A percentile compares a stretch with the other conserved stretches of the same genome.
Evolutionary conservation across 2,888 invertebrate species (phyloP).

Genomic region (Bruchidius siliquastri): DNA sequence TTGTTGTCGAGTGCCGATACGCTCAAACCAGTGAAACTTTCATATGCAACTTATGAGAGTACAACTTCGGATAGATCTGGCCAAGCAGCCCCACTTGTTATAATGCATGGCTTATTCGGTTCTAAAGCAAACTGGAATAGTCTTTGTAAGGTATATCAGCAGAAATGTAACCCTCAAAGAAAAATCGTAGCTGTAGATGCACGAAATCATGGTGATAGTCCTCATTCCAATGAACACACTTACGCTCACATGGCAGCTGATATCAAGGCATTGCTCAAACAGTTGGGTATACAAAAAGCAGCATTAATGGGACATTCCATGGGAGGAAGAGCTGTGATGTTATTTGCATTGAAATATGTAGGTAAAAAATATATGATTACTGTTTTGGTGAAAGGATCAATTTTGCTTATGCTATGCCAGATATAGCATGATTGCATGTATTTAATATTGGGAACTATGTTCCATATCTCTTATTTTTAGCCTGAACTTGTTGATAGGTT

Average conservation of each 20-base stretch:
- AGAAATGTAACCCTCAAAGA: conserved; percentile 62
- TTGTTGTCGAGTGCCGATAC: conserved; percentile 15
- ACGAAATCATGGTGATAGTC: conserved; percentile 93
- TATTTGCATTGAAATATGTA: conserved; percentile 69
- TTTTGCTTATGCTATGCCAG: too few species aligned
- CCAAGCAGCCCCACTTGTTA: conserved; percentile 59
- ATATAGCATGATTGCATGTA: neutral
- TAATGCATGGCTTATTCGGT: conserved; percentile 85
- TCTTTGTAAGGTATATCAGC: conserved; percentile 58
- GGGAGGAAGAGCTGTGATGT: conserved; percentile 92
- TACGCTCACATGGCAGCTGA: conserved; percentile 75
- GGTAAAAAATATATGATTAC: conserved; percentile 22
- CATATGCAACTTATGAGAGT: conserved; percentile 63
- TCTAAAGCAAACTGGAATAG: conserved; percentile 84
- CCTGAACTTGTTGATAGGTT: conserved; percentile 62
- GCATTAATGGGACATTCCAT: conserved; percentile 87
- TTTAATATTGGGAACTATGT: neutral
- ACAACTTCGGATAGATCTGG: conserved; percentile 25
- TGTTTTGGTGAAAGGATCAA: too few species aligned
- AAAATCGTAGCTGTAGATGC: conserved; percentile 79
- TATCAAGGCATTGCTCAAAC: conserved; percentile 60
- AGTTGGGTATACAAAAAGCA: conserved; percentile 59
- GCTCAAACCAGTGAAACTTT: conserved; percentile 55
- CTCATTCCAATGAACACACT: conserved; percentile 67
- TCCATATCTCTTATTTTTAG: conserved; percentile 34